Base-by-base conservation (phyloP, 2,888 invertebrate genomes). In the Microplitis deprimator region DNA sequence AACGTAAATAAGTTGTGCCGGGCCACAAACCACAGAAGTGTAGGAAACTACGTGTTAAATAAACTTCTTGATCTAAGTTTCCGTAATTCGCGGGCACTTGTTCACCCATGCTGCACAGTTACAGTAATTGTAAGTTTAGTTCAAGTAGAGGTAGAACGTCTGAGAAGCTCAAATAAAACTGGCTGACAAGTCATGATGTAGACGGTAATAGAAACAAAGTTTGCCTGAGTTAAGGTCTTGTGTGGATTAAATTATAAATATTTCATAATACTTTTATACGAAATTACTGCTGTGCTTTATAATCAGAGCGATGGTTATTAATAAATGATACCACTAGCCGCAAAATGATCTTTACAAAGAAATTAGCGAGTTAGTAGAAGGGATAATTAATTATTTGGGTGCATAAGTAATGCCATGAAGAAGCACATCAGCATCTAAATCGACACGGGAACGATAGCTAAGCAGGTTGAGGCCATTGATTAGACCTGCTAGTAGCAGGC, bases 391-490 rank as follows among this genome's bases (percentile, higher is more conserved):
- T 50, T 50, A 50, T 50, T 50, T 50, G 13, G 50, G 13, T 8
- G 50, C 8, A 50, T 50, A 50, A 13, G 8, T 50, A 50, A 50
- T 13, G 8, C 10, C 13, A 3, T 13, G 10, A 13, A 50, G 50
- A 10, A 50, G 50, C 13, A 50, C 50, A 50, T 50, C 50, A 50
- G 13, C 50, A 50, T 50, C 8, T 50, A 50, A 50, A 8, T 50
- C 13, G 50, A 50, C 50, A 65, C 65, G 13, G 65, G 65, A 29
- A 65, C 20, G 29, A 65, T 65, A 65, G 10, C 50, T 50, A 13
- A 50, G 50, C 50, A 50, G 38, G 65, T 65, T 29, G 29, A 65
- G 38, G 20, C 10, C 65, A 65, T 65, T 65, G 65, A 62, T 71
- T 71, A 39, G 61, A 38, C 29, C 29, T 29, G 29, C 29, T 39